Conservation (phyloP, 1,140 invertebrate genomes). For the Microplitis demolitor region DNA sequence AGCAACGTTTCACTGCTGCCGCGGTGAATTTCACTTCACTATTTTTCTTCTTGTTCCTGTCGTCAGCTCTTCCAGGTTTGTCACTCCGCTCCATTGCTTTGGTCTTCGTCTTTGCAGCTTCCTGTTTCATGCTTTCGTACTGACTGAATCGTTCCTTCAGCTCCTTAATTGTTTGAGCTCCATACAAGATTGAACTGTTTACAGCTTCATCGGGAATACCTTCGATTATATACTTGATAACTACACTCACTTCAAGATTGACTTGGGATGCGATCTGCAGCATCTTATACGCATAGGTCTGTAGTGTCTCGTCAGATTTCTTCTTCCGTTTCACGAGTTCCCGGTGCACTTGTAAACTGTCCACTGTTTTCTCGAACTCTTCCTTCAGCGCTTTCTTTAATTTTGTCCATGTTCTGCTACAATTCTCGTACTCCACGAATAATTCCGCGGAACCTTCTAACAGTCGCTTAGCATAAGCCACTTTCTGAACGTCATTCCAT, state of each 20-base stretch:
- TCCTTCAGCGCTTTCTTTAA: background rate
- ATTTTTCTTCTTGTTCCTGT: background rate
- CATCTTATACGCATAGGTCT: background rate
- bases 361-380: background rate
- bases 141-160: constrained; percentile 14
- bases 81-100: constrained; percentile 1
- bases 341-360: background rate
- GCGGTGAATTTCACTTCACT: background rate
- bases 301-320: background rate
- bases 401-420: constrained; percentile 25
- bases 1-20: background rate
- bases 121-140: constrained; percentile 2
- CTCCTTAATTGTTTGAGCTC: constrained; percentile 32
- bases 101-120: background rate
- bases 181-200: constrained; percentile 41
- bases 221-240: constrained; percentile 42
- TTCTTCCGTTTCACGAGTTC: background rate
- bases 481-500: constrained; percentile 32
- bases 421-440: constrained; percentile 31
- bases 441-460: constrained; percentile 36
- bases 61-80: background rate
- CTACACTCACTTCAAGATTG: constrained; percentile 33
- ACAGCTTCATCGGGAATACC: constrained; percentile 33
- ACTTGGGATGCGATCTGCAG: constrained; percentile 13
- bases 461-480: constrained; percentile 35